Conservation (phyloP, 2,797 vertebrate genomes). For the Lithobates pipiens region DNA sequence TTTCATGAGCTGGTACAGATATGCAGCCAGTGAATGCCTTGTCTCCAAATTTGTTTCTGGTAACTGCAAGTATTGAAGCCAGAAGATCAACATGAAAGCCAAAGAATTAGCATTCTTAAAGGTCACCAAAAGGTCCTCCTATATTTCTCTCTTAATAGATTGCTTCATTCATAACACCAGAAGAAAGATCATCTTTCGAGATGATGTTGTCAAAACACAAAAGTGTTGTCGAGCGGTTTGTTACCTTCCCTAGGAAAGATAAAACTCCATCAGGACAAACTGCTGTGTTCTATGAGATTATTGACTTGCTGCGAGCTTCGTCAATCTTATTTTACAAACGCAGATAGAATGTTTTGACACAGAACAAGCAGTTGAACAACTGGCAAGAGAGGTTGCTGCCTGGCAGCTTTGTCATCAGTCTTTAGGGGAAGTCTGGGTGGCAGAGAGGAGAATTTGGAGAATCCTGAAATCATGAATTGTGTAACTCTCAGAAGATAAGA, state of each 20-base stretch:
- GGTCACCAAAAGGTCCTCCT: too few species aligned
- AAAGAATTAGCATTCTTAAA: too few species aligned
- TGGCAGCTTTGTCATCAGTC: constrained; percentile 40
- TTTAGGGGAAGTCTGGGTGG: constrained; percentile 5
- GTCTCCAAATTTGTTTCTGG: too few species aligned
- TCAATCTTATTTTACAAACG: constrained; percentile 60
- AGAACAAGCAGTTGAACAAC: constrained; percentile 48
- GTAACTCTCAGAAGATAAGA: too few species aligned
- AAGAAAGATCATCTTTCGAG: constrained; percentile 1
- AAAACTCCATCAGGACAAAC: constrained; percentile 33
- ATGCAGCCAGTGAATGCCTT: too few species aligned
- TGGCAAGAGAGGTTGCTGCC: constrained; percentile 36
- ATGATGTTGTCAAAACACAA: not conserved
- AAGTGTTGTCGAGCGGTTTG: not conserved
- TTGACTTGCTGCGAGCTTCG: constrained; percentile 41
- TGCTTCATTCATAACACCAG: too few species aligned
- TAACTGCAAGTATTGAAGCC: too few species aligned
- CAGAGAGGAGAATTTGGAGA: constrained; percentile 7
- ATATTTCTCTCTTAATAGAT: too few species aligned
- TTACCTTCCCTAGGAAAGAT: constrained; percentile 15
- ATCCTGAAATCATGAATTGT: too few species aligned
- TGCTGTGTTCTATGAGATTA: constrained; percentile 35
- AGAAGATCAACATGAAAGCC: too few species aligned
- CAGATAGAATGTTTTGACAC: constrained; percentile 55
- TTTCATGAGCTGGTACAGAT: too few species aligned